Conservation (phyloP, 2,888 invertebrate genomes). For the Choreutis nemorana region DNA sequence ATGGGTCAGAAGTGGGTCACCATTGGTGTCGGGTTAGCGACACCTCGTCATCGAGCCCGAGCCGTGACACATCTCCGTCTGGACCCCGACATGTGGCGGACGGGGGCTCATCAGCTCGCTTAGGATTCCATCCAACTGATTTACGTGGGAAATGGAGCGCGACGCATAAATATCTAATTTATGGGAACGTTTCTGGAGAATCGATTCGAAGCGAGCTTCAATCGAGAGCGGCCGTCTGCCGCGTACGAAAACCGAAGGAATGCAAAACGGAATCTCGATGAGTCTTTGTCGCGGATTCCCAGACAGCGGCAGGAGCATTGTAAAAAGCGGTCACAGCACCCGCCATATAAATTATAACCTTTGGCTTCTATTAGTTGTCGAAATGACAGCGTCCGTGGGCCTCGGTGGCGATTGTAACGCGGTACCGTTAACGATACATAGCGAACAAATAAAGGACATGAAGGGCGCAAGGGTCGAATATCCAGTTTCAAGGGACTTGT, state of each 20-base stretch:
- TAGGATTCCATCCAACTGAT: too few species aligned
- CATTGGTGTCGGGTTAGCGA: not conserved
- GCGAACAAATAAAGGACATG: slow-evolving; percentile 25
- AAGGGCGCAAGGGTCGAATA: slow-evolving; percentile 46
- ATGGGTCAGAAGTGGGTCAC: slow-evolving; percentile 51
- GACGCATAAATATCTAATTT: not conserved
- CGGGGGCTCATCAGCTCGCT: too few species aligned
- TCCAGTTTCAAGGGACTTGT: slow-evolving; percentile 25
- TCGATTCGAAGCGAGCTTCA: slow-evolving; percentile 35
- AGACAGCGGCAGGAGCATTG: slow-evolving; percentile 46
- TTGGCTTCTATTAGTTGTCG: slow-evolving; percentile 46
- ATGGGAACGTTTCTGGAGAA: slow-evolving; percentile 18
- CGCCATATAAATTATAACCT: slow-evolving; percentile 52
- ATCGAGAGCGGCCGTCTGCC: slow-evolving; percentile 35
- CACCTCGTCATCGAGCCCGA: too few species aligned
- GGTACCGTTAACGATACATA: slow-evolving; percentile 51
- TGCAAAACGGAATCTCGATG: slow-evolving; percentile 57
- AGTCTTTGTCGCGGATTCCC: slow-evolving; percentile 61
- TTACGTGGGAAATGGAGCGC: not conserved
- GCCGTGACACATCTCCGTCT: too few species aligned
- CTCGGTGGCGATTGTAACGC: slow-evolving; percentile 30
- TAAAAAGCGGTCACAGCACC: slow-evolving; percentile 56
- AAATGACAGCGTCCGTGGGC: slow-evolving; percentile 34
- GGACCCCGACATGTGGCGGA: too few species aligned
- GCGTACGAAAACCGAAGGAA: slow-evolving; percentile 45